Evolutionary conservation across 2,797 vertebrate genomes (phyloP), one percentile per base, ranked within the genome.

Genomic region (Loriculus beryllinus): DNA sequence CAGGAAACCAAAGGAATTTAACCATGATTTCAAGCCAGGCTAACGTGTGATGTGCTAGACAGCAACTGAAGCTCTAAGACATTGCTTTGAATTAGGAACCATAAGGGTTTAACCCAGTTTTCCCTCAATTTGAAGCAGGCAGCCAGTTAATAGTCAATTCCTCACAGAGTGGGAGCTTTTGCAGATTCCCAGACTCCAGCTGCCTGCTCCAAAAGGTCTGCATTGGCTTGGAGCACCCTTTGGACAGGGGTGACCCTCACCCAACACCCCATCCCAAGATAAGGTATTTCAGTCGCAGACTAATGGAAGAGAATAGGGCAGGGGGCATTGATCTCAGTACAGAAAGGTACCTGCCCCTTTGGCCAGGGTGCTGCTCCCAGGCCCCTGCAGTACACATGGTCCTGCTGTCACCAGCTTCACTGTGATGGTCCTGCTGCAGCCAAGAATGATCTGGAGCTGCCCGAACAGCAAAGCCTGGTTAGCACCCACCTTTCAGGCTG

Each of bases 151-250:
- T 10, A 47, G 21, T 15, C 60, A 25, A 22, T 10, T 67, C 47
- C 28, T 25, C 1, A 1, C 2, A 1, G 12, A 5, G 18, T 4
- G 31, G 15, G 40, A 70, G 52, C 57, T 78, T 43, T 33, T 29
- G 42, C 29, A 35, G 42, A 17, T 14, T 23, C 35, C n/a, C 71
- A 31, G 23, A 8, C 29, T 26, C 59, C 48, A 39, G 22, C 42
- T 56, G 45, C 31, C 16, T 29, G 35, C 51, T 62, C 45, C 37
- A 21, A 20, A 54, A 48, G 14, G 8, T 31, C 67, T 33, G 3
- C 11, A 1, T 0, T 19, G 22, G 25, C 33, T 71, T 1, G 0
- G 25, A 47, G 19, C 6, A 14, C 42, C n/a, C 47, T 68, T 43
- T 35, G 68, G 62, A 62, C 42, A 62, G 11, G 37, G 33, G 49